Percentiles rank a stretch among this genome's conserved stretches.
These are phyloP conservation scores for Chrysodeixis includens DNA, from an alignment of 2,888 invertebrate species.

Conservation along the genomic window DNA sequence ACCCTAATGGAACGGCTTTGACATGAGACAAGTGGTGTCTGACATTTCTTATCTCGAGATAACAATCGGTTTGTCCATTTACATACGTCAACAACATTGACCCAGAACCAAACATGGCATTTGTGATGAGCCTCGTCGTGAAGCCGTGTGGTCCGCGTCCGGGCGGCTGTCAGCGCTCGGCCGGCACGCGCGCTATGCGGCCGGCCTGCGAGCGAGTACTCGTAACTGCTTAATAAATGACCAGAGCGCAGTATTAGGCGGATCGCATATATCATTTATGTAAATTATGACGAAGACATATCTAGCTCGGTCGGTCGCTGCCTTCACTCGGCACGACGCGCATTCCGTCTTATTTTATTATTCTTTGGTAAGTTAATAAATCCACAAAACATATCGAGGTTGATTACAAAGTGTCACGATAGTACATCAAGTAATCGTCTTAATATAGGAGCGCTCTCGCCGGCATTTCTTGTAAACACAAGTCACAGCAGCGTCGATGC, in stretches of 20 bases:
- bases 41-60: slow-evolving; percentile 60
- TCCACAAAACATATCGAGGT: slow-evolving; percentile 67
- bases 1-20: slow-evolving; percentile 26
- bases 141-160: slow-evolving; percentile 82
- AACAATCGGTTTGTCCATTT: slow-evolving; percentile 74
- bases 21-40: slow-evolving; percentile 43
- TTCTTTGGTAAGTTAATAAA: slow-evolving; percentile 74
- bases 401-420: slow-evolving; percentile 67
- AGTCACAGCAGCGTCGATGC: slow-evolving; percentile 31
- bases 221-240: slow-evolving; percentile 86
- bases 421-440: slow-evolving; percentile 45
- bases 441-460: slow-evolving; percentile 29
- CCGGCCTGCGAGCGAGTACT: slow-evolving; percentile 72
- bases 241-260: slow-evolving; percentile 85
- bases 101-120: slow-evolving; percentile 66
- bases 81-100: slow-evolving; percentile 84
- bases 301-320: slow-evolving; percentile 80
- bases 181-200: slow-evolving; percentile 86
- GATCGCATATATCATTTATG: slow-evolving; percentile 89
- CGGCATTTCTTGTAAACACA: slow-evolving; percentile 40
- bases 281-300: slow-evolving; percentile 90
- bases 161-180: slow-evolving; percentile 79
- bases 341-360: slow-evolving; percentile 80
- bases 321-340: slow-evolving; percentile 84
- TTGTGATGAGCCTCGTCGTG: slow-evolving; percentile 59